Base-by-base conservation (phyloP, 2,888 invertebrate species). In the Cheiracanthium punctorium region DNA sequence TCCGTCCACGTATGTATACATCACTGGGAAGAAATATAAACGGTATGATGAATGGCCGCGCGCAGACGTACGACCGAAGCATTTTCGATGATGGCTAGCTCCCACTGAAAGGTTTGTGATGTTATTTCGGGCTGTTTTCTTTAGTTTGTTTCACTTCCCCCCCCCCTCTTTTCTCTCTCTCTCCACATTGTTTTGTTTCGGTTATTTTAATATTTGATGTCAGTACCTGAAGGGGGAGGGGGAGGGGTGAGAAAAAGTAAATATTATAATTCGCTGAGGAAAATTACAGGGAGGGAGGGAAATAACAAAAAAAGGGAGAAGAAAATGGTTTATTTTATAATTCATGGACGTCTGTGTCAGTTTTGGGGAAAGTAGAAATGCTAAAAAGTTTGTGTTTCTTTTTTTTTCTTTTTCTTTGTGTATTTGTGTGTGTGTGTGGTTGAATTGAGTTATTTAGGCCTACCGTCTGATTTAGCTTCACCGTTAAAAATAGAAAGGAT, bases 91-190 rank as follows among this genome's bases (percentile, higher is more conserved):
- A 69, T 37, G 69, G 69, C 28, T n/a, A n/a, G n/a, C n/a, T n/a
- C 24, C 24, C 24, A 20, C 33, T 37, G 69, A 69, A 69, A 69
- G 69, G 32, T 33, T 69, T 37, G 37, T 17, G 69, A 32, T 58
- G 58, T 58, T 58, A 48, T 48, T 48, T 32, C n/a, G n/a, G 58
- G 58, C 64, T 52, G 77, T 48, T 29, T 82, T 76, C 37, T 33
- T 52, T 64, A 29, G 33, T 28, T 8, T n/a, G 43, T 24, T 29
- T 12, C n/a, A n/a, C n/a, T n/a, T n/a, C n/a, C n/a, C n/a, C n/a
- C n/a, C n/a, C n/a, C n/a, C n/a, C n/a, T 72, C 69, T 77, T 77
- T 77, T 72, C 67, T 70, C 37, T 41, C 69, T 70, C 69, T 37
- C 37, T 8, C 37, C 7, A n/a, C n/a, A 37, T 37, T 37, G 10